These are phyloP conservation scores for Heterotis niloticus DNA, from an alignment of 2,113 vertebrate genomes.

Conservation along the genomic window DNA sequence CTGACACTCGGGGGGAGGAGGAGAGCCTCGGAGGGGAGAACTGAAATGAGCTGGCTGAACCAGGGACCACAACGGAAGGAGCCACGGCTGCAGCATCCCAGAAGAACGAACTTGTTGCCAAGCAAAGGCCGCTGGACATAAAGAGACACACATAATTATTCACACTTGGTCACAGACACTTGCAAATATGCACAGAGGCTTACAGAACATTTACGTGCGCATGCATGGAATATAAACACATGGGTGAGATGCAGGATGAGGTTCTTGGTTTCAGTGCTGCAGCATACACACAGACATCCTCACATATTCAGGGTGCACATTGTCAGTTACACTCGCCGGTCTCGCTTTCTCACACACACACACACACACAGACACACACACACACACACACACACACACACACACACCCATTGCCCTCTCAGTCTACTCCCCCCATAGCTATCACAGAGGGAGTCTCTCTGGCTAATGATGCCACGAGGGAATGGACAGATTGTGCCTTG, in stretches of 20 bases:
- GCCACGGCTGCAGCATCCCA: background rate
- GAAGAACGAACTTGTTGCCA: background rate
- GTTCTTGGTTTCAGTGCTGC: too few relatives aligned
- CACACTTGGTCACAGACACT: slow-evolving; percentile 4
- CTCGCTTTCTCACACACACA: background rate
- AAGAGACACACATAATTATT: background rate
- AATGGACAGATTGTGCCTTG: slow-evolving; percentile 47
- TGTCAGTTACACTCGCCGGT: background rate
- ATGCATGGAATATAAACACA: too few relatives aligned
- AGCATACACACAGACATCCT: slow-evolving; percentile 17
- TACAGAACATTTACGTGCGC: too few relatives aligned
- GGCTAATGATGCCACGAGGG: slow-evolving; percentile 60
- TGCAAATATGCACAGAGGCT: too few relatives aligned
- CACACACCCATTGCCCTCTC: background rate
- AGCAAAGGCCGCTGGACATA: background rate
- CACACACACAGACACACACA: background rate
- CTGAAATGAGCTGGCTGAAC: slow-evolving; percentile 9
- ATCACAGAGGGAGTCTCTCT: slow-evolving; percentile 43
- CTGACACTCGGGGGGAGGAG: slow-evolving; percentile 22
- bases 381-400: slow-evolving; percentile 19
- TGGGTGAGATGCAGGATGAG: too few relatives aligned
- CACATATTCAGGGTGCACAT: background rate
- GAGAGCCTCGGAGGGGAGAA: slow-evolving; percentile 36
- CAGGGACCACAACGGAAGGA: background rate
- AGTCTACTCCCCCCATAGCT: background rate